Percentiles rank a stretch among this genome's conserved stretches.
Evolutionary conservation across 2,797 vertebrate genomes (phyloP).

Genomic region (Halcyon chelicuti): DNA sequence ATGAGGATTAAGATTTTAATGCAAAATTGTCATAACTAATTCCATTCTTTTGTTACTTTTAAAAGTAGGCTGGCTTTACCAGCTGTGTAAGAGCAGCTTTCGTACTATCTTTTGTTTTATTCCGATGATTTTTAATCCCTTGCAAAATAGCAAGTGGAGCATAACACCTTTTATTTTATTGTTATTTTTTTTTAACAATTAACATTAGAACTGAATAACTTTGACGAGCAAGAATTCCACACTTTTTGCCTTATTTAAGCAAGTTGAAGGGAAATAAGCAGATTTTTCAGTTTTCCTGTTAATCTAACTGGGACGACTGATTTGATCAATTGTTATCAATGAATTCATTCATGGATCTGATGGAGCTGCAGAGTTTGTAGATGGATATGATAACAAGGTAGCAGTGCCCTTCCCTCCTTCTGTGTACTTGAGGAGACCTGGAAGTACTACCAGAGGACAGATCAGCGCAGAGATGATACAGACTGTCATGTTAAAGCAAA

Average conservation of each 20-base stretch:
- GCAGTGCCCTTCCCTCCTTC: neutral
- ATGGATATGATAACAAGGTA: neutral
- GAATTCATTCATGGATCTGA: neutral
- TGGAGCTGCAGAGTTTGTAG: neutral
- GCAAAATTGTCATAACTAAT: neutral
- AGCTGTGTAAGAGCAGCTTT: neutral
- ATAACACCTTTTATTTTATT: neutral
- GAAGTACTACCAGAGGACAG: neutral
- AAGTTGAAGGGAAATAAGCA: neutral
- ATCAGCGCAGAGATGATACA: neutral
- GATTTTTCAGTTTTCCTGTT: neutral
- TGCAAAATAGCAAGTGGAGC: neutral
- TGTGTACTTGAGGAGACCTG: neutral
- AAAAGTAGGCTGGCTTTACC: neutral
- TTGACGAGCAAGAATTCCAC: neutral
- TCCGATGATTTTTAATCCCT: constrained; percentile 2
- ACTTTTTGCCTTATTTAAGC: neutral
- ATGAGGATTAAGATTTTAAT: neutral
- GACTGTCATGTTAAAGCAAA: neutral
- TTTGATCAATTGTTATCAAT: neutral
- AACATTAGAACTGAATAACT: neutral
- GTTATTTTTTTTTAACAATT: neutral
- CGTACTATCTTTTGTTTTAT: neutral
- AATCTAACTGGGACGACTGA: neutral
- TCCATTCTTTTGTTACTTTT: neutral